Base-by-base conservation (phyloP, 2,113 vertebrate species). In the Spea bombifrons region DNA sequence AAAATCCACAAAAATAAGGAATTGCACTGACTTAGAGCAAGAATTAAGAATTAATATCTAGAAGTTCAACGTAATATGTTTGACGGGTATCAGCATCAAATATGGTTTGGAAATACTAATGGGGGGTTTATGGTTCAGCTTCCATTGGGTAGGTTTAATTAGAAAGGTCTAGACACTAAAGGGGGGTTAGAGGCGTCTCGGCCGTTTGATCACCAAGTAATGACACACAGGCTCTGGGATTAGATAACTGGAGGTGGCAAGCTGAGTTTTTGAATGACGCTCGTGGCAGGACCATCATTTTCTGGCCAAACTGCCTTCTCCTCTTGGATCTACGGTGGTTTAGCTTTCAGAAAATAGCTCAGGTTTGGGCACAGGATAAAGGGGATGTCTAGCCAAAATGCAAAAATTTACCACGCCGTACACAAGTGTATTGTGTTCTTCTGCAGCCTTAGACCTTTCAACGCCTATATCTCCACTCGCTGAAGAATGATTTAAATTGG, bases 331-430 rank as follows among this genome's bases (percentile, higher is more conserved):
- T 66, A 46, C 45, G 61, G 68, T 48, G 69, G 73, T 79, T 73
- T 73, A 52, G 44, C 70, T 73, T 59, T 17, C 52, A 30, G 67
- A 55, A 72, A 67, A 45, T 7, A 17, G 67, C 52, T 50, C 17
- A 45, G 71, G 52, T 71, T 74, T 46, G 8, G 71, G 74, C 74
- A 55, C 74, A 13, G 45, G 55, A 64, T 53, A 74, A 64, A 49
- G 68, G 44, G 78, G 71, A 80, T 80, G 78, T 80, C 78, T 80
- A 67, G 78, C 78, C 78, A 80, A 80, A 80, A 80, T 80, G 78
- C 78, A 80, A 80, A 80, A 80, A 80, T 68, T 73, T 2, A 73
- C 78, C 78, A 74, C 71, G 73, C 52, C 68, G 44, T 80, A 80
- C 78, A 80, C 78, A 80, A 74, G 71, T 68, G 78, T 47, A 17